These are phyloP conservation scores for Rapana venosa DNA, from an alignment of 2,888 invertebrate genomes.

Conservation along the genomic window DNA sequence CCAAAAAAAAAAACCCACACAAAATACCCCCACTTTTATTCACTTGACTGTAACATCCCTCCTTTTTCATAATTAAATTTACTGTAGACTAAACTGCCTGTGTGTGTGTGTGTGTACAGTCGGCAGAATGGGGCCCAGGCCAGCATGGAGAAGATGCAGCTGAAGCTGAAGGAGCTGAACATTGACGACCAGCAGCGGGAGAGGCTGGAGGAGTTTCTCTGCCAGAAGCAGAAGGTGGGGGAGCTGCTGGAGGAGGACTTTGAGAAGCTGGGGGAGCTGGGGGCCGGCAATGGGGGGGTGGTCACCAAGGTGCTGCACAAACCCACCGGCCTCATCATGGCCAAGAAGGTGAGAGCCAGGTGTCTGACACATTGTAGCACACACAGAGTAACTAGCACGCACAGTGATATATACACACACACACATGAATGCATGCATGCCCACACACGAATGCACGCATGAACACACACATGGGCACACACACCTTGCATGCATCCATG, in stretches of 20 bases:
- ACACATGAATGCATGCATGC: neutral
- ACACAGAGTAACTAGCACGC: neutral
- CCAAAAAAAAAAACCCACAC: no score
- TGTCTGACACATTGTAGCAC: no score
- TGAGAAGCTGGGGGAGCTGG: constrained; percentile 96
- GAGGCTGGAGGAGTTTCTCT: constrained; percentile 94
- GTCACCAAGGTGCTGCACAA: constrained; percentile 98
- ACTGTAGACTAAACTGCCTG: no score
- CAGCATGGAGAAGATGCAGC: constrained; percentile 92
- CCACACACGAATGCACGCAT: neutral
- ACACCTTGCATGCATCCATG: neutral
- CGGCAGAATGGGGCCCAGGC: constrained; percentile 63
- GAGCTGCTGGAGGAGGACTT: constrained; percentile 87
- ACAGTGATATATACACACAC: neutral
- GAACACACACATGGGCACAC: neutral
- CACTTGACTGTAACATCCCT: no score
- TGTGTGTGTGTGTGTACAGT: constrained; percentile 12
- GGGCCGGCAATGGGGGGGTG: constrained; percentile 99
- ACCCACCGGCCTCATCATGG: constrained; percentile 97
- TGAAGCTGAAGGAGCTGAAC: constrained; percentile 93
- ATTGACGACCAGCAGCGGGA: constrained; percentile 96
- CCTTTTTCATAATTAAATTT: no score
- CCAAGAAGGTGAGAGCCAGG: constrained; percentile 86
- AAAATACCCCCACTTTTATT: no score
- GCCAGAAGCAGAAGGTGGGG: constrained; percentile 94